Conservation (phyloP, 2,797 vertebrate genomes). For the Onychomys arenicola region DNA sequence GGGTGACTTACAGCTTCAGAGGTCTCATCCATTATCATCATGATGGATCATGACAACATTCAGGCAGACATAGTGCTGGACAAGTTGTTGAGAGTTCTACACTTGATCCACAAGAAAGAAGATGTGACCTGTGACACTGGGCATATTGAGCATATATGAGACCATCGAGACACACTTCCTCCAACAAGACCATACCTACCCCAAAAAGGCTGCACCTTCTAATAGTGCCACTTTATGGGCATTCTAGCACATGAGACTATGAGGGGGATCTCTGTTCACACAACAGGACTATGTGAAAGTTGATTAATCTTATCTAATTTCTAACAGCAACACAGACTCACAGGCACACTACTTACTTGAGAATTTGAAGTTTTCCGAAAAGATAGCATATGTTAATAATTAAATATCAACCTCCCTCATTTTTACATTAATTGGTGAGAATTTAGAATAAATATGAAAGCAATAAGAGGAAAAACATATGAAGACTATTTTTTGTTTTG, state of each 20-base stretch:
- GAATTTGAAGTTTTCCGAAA: neutral
- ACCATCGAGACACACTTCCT: neutral
- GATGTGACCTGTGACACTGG: neutral
- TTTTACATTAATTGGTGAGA: slow-evolving; percentile 8
- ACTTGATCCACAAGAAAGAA: neutral
- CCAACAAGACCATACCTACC: neutral
- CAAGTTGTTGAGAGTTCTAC: neutral
- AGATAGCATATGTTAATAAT: neutral
- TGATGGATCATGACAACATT: neutral
- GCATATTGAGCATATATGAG: neutral
- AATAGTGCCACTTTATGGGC: neutral
- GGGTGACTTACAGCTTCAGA: neutral
- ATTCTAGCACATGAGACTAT: neutral
- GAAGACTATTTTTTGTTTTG: neutral
- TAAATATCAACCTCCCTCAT: neutral
- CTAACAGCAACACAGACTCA: neutral
- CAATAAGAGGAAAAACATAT: neutral
- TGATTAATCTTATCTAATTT: slow-evolving; percentile 3
- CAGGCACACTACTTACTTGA: neutral
- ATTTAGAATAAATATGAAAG: neutral
- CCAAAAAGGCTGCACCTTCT: neutral
- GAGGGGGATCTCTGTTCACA: neutral
- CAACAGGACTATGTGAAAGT: neutral
- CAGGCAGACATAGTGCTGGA: neutral
- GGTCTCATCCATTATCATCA: neutral